Evolutionary conservation across 1,140 invertebrate genomes (phyloP).

Genomic region (Ericerus pela): DNA sequence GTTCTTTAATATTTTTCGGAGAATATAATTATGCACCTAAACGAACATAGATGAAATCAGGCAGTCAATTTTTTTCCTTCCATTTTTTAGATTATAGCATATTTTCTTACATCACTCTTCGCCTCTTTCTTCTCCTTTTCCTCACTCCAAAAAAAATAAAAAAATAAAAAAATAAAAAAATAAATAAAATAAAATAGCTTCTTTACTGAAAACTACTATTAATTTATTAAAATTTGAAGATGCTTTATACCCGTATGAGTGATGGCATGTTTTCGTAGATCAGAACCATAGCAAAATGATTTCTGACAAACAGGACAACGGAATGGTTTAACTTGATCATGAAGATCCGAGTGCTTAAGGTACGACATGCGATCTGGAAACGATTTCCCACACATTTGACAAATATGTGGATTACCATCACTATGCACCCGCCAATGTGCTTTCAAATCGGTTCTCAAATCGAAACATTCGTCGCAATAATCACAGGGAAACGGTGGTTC

Average conservation of each 20-base stretch:
- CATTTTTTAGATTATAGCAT: no score
- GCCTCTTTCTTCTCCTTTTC: no score
- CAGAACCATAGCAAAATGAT: slow-evolving; percentile 22
- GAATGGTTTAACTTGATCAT: slow-evolving; percentile 43
- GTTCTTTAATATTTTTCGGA: no score
- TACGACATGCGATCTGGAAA: slow-evolving; percentile 36
- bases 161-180: no score
- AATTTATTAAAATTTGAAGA: background rate
- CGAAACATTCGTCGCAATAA: slow-evolving; percentile 20
- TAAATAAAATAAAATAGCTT: no score
- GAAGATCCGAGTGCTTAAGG: slow-evolving; percentile 37
- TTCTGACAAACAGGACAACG: slow-evolving; percentile 31
- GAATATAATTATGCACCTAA: no score
- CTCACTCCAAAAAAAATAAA: no score
- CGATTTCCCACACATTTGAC: slow-evolving; percentile 38
- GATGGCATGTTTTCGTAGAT: slow-evolving; percentile 23
- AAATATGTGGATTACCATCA: slow-evolving; percentile 36
- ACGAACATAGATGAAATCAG: no score
- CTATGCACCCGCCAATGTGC: slow-evolving; percentile 34
- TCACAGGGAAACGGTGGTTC: slow-evolving; percentile 23
- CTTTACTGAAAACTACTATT: no score
- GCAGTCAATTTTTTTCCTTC: no score
- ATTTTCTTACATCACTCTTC: no score
- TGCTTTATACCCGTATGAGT: slow-evolving; percentile 21
- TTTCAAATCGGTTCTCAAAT: slow-evolving; percentile 19